These are phyloP conservation scores for Acronicta alni DNA, from an alignment of 2,888 invertebrate genomes.

Conservation along the genomic window DNA sequence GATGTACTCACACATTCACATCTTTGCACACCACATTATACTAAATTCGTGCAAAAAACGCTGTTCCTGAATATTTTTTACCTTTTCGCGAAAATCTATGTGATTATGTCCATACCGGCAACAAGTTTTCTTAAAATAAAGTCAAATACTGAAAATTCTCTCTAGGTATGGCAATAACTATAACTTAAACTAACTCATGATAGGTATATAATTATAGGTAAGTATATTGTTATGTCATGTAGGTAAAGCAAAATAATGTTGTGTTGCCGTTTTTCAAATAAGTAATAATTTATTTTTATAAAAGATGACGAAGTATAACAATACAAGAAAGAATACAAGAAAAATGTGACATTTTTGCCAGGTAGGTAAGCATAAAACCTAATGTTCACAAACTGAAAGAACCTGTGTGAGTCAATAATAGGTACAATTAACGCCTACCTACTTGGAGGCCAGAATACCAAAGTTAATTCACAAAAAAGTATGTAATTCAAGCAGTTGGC, in stretches of 20 bases:
- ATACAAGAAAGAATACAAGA: slow-evolving; percentile 12
- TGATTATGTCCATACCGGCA: too few relatives aligned
- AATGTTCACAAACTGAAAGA: slow-evolving; percentile 13
- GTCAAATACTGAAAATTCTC: slow-evolving; percentile 2
- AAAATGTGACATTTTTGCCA: too few relatives aligned
- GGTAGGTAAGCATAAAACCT: slow-evolving; percentile 7
- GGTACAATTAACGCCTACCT: slow-evolving; percentile 14
- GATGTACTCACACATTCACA: slow-evolving; percentile 38
- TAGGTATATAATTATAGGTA: too few relatives aligned
- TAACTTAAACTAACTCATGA: too few relatives aligned
- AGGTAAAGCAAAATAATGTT: background rate
- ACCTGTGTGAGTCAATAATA: slow-evolving; percentile 23
- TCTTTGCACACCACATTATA: slow-evolving; percentile 11
- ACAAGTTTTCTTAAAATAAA: background rate
- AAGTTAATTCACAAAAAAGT: slow-evolving; percentile 12
- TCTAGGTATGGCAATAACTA: background rate
- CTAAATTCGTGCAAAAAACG: slow-evolving; percentile 31
- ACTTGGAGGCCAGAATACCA: slow-evolving; percentile 10
- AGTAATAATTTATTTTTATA: slow-evolving; percentile 16
- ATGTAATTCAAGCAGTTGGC: background rate
- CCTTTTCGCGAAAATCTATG: too few relatives aligned
- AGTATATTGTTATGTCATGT: background rate
- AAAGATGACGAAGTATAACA: slow-evolving; percentile 11
- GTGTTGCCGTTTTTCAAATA: slow-evolving; percentile 8
- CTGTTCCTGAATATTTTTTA: background rate